Evolutionary conservation across 2,113 vertebrate species (phyloP), one percentile per base, ranked within the genome.

Genomic region (Channa maculata): DNA sequence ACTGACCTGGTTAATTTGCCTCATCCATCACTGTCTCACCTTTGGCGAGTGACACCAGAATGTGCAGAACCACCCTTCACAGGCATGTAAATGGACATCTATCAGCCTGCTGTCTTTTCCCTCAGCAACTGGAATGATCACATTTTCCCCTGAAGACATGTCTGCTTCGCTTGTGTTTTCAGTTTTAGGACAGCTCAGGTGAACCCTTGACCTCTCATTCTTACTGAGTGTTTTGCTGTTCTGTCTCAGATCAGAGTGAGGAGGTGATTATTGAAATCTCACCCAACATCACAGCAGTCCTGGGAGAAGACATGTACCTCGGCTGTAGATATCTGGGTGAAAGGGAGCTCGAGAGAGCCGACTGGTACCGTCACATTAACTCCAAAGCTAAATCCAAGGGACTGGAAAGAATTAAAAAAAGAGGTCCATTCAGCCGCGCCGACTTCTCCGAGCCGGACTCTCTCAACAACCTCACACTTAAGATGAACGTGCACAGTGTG

Each of bases 401-500:
- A 36, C 72, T 92, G 75, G 83, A 80, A 0, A 86, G 87, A 5
- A 90, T 88, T 72, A 0, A 0, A 0, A 5, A 57, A 4, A 45
- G 52, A 0, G 15, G 1, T 3, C 1, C 55, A 0, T 89, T 79
- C 10, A 38, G 0, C 2, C 63, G 24, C 1, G 6, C 63, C 2
- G 63, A 51, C 64, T 86, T 93, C 66, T 83, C 79, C 5, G 0
- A 5, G 0, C 91, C 92, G 0, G 81, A 46, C 6, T 93, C 92
- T 8, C 0, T 10, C 55, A 89, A 79, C 77, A 94, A 94, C 88
- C 91, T 94, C 68, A 94, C 93, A 2, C 82, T 93, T 36, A 77
- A 37, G 66, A 71, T 91, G 80, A 76, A 0, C 0, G 77, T 94
- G 38, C 63, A 68, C 44, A 80, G 78, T 45, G 68, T 93, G 39